phyloP scores from a whole-genome alignment of 2,113 vertebrate genomes.

The Balaeniceps rex region DNA sequence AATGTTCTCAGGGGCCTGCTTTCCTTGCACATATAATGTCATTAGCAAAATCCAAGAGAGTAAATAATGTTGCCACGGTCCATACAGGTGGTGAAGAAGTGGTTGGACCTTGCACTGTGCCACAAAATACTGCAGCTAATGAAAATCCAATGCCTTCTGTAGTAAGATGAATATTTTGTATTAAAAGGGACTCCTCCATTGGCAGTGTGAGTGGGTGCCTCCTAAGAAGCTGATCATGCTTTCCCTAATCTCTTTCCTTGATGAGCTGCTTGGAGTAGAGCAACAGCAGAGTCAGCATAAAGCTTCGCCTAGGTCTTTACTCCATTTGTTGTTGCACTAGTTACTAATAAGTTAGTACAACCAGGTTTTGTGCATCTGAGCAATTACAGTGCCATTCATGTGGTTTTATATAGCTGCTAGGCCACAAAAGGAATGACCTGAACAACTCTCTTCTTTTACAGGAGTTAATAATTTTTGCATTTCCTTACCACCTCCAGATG shows the following conservation, averaged over 20 bases:
- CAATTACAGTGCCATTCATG: neutral
- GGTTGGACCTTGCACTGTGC: neutral
- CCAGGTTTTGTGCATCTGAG: neutral
- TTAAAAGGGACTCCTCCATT: neutral
- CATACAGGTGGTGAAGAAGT: neutral
- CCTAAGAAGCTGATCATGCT: neutral
- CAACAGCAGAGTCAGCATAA: neutral
- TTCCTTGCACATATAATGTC: neutral
- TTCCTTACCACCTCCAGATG: neutral
- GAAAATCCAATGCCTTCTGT: neutral
- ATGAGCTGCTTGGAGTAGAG: neutral
- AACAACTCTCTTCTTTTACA: neutral
- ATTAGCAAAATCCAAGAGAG: neutral
- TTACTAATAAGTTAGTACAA: neutral
- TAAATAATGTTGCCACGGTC: neutral
- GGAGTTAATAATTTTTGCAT: neutral
- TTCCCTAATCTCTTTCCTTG: neutral
- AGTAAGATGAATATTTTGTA: neutral
- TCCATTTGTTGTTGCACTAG: neutral
- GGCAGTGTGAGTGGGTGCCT: neutral
- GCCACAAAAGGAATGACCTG: neutral
- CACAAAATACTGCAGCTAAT: neutral
- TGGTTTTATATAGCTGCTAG: neutral
- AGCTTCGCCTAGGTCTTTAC: neutral
- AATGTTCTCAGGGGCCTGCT: neutral